Evolutionary conservation across 2,113 vertebrate genomes (phyloP).

Genomic region (Silurus asotus): DNA sequence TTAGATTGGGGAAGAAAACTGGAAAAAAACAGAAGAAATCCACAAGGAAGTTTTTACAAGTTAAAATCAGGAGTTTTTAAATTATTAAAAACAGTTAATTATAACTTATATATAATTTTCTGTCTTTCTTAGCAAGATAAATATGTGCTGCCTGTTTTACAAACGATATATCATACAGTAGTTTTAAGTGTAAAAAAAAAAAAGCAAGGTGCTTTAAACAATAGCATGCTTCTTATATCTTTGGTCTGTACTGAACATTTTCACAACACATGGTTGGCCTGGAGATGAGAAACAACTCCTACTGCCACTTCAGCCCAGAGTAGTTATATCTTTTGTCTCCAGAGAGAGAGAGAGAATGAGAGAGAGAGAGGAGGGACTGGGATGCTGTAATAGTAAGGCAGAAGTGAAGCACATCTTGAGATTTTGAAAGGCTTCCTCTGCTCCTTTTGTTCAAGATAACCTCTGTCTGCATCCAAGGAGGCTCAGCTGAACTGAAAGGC

Average conservation of each 20-base stretch:
- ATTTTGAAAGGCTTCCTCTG: slow-evolving; percentile 18
- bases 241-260: background rate
- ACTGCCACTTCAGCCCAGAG: slow-evolving; percentile 1
- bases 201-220: background rate
- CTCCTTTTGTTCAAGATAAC: slow-evolving; percentile 5
- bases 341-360: background rate
- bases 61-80: background rate
- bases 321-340: background rate
- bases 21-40: background rate
- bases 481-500: slow-evolving; percentile 6
- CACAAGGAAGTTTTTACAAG: background rate
- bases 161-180: background rate
- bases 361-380: background rate
- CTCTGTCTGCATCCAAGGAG: slow-evolving; percentile 7
- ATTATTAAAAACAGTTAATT: background rate
- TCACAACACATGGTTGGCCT: background rate
- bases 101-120: no score
- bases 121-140: no score
- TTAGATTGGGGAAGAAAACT: background rate
- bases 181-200: no score
- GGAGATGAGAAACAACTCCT: background rate
- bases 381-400: background rate
- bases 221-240: background rate
- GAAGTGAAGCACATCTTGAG: slow-evolving; percentile 27
- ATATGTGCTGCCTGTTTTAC: background rate